These are phyloP conservation scores for Urosaurus nigricauda DNA, from an alignment of 2,797 vertebrate genomes.

Conservation along the genomic window DNA sequence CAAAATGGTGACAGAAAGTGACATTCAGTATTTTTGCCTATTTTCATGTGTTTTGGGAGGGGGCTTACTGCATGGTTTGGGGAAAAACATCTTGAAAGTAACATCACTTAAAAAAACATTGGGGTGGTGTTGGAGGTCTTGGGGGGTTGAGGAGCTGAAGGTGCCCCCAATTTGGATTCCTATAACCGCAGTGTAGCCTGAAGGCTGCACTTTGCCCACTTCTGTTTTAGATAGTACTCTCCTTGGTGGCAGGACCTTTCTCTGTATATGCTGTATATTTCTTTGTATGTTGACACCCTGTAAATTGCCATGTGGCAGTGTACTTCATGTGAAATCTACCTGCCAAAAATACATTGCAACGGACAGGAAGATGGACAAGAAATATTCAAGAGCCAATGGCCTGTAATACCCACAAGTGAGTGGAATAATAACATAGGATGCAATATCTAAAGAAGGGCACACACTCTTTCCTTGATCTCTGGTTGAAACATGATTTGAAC, in stretches of 20 bases:
- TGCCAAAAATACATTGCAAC: not conserved
- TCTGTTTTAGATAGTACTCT: not conserved
- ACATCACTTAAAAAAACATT: too few relatives aligned
- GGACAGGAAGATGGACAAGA: not conserved
- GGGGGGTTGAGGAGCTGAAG: too few relatives aligned
- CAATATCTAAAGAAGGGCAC: not conserved
- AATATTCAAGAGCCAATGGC: not conserved
- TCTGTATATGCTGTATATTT: not conserved
- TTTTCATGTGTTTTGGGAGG: too few relatives aligned
- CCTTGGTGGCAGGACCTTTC: too few relatives aligned
- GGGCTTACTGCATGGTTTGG: too few relatives aligned
- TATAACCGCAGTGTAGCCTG: not conserved
- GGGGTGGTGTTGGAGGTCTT: too few relatives aligned
- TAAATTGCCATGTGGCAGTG: not conserved
- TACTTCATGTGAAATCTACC: not conserved
- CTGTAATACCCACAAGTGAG: not conserved
- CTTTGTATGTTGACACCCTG: not conserved
- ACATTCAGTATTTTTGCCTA: too few relatives aligned
- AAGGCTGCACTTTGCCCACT: too few relatives aligned
- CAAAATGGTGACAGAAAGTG: too few relatives aligned
- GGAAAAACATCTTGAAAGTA: too few relatives aligned
- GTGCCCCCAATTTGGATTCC: not conserved
- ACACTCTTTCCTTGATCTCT: not conserved
- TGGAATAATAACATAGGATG: not conserved
- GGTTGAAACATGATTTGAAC: not conserved